Evolutionary conservation across 2,888 invertebrate genomes (phyloP).

Genomic region (Microplitis deprimator): DNA sequence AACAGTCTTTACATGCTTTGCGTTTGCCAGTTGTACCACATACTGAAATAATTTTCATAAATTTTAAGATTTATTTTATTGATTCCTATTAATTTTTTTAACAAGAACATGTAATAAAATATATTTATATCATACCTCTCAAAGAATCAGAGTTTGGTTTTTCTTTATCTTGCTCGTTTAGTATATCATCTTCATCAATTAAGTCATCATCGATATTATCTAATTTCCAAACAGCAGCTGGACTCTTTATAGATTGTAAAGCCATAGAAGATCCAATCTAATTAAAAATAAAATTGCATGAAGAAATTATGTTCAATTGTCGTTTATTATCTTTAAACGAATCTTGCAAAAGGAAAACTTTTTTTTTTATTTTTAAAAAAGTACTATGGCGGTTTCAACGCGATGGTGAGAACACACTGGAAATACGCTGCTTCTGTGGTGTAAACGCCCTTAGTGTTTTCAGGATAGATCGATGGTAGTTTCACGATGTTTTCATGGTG

Average conservation of each 20-base stretch:
- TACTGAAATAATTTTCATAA: constrained; percentile 71
- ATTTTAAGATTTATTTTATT: constrained; percentile 1
- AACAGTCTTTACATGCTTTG: constrained; percentile 98
- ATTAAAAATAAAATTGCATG: background rate
- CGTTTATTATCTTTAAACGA: background rate
- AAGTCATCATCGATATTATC: constrained; percentile 82
- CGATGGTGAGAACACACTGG: no score
- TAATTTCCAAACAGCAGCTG: constrained; percentile 84
- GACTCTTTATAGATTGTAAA: constrained; percentile 71
- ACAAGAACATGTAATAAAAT: constrained; percentile 2
- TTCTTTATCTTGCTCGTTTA: constrained; percentile 91
- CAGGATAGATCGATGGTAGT: no score
- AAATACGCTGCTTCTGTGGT: no score
- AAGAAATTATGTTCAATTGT: background rate
- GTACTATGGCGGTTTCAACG: no score
- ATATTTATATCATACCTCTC: constrained; percentile 76
- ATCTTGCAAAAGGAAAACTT: no score
- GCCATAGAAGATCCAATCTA: constrained; percentile 77
- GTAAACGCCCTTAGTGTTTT: no score
- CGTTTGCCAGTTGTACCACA: constrained; percentile 91
- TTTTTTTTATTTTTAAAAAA: no score
- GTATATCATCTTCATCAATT: constrained; percentile 89
- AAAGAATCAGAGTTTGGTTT: constrained; percentile 89
- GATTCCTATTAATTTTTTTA: background rate
- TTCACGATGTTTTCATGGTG: no score